A percentile compares a stretch with the other conserved stretches of the same genome.
Evolutionary conservation across 1,140 invertebrate species (phyloP).

Genomic region (Ephestia elutella): DNA sequence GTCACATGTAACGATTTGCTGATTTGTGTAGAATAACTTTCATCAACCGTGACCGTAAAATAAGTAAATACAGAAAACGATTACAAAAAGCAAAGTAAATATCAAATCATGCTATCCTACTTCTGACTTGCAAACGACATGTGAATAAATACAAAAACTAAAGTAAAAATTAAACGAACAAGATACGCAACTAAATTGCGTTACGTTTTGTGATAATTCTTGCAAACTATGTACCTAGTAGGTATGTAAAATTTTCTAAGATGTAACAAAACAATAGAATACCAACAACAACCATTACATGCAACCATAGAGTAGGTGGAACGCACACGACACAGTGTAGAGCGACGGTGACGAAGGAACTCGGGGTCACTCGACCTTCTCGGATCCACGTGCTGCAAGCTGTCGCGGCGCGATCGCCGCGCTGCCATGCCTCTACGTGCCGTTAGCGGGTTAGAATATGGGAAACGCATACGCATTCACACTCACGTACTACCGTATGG

Average conservation of each 20-base stretch:
- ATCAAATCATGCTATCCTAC: not conserved
- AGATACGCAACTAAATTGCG: no score
- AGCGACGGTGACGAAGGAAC: not conserved
- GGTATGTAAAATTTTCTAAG: no score
- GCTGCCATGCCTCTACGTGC: conserved; percentile 62
- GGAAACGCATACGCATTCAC: conserved; percentile 68
- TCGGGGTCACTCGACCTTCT: conserved; percentile 79
- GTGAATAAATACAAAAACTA: no score
- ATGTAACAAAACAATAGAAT: no score
- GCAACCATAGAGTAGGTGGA: not conserved
- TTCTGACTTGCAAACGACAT: not conserved
- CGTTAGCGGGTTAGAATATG: conserved; percentile 67
- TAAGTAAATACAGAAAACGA: no score
- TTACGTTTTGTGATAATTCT: no score
- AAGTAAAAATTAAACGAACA: no score
- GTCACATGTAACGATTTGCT: not conserved
- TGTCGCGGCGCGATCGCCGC: conserved; percentile 53
- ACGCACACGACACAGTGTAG: conserved; percentile 8
- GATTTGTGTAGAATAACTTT: not conserved
- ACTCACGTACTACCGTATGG: conserved; percentile 41
- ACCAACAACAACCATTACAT: conserved; percentile 6
- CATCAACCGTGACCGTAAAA: no score
- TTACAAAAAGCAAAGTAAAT: not conserved
- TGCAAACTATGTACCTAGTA: no score
- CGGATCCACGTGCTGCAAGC: conserved; percentile 78